These are phyloP conservation scores for Nipponacmea schrenckii DNA, from an alignment of 2,888 invertebrate species.

Conservation along the genomic window DNA sequence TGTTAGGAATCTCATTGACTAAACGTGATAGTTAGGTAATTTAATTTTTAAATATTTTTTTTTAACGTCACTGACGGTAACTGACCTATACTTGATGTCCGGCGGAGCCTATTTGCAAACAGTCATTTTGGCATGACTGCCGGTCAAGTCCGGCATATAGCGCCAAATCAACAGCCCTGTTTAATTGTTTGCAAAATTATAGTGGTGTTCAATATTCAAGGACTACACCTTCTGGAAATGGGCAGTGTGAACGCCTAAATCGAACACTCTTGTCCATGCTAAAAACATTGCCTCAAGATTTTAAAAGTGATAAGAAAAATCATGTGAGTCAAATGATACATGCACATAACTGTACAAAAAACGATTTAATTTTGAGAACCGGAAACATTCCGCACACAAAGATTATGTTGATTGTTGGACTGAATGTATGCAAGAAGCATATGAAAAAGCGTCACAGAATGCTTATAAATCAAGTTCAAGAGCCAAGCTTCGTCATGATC, in stretches of 20 bases:
- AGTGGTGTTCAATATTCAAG: neutral
- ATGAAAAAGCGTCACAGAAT: neutral
- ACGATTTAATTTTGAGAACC: slow-evolving; percentile 6
- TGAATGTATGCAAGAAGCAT: neutral
- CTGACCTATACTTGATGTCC: too few relatives aligned
- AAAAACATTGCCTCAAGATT: neutral
- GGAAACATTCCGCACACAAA: neutral
- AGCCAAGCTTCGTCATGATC: neutral
- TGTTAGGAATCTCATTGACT: too few relatives aligned
- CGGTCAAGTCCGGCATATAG: neutral
- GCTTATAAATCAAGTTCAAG: neutral
- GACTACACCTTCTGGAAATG: slow-evolving; percentile 3
- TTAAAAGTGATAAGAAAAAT: slow-evolving; percentile 14
- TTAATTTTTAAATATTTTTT: slow-evolving; percentile 8
- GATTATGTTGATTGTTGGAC: neutral
- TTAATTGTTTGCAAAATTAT: neutral
- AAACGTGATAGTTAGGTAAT: too few relatives aligned
- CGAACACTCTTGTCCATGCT: slow-evolving; percentile 8
- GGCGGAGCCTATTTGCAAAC: too few relatives aligned
- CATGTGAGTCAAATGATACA: slow-evolving; percentile 11
- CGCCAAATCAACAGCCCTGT: neutral
- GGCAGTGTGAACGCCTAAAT: slow-evolving; percentile 1
- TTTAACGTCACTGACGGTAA: too few relatives aligned
- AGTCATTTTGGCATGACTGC: too few relatives aligned
- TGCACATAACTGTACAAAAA: slow-evolving; percentile 16